Evolutionary conservation across 1,140 invertebrate genomes (phyloP), one percentile per base, ranked within the genome.

Genomic region (Drosophila punjabiensis): DNA sequence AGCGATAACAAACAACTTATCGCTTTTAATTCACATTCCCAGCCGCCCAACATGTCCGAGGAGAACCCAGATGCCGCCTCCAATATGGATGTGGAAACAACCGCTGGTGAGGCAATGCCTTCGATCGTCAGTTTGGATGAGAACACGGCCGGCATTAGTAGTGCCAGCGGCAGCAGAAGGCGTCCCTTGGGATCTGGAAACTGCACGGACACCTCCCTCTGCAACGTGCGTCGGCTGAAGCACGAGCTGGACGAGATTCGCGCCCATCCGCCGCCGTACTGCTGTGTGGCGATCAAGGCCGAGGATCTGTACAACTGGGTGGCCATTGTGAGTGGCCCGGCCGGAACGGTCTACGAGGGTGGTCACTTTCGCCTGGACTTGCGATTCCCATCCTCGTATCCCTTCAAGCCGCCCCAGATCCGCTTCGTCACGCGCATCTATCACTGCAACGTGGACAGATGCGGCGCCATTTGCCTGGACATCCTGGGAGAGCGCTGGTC

Each of bases 391-490:
- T 2, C 18, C 10, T 30, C 75, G 8, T 92, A 92, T 74, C 90
- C 90, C 1, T 92, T 92, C 24, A 78, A 96, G 74, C 96, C 96
- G 48, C 96, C 96, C 0, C 96, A 96, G 91, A 94, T 97, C 20
- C 95, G 94, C 32, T 97, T 96, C 88, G 94, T 94, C 70, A 96
- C 96, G 2, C 96, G 96, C 92, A 97, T 97, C 73, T 97, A 97
- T 86, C 96, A 96, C 92, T 91, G 87, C 69, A 91, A 91, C 35
- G 83, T 91, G 32, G 82, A 91, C 18, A 81, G 82, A 18, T 70
- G 78, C 4, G 87, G 88, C 5, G 24, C 60, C 37, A 91, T 91
- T 35, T 91, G 87, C 13, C 62, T 91, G 37, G 87, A 91, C 28
- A 59, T 87, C 37, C 75, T 91, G 11, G 64, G 73, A 11, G 77